A percentile compares a stretch with the other conserved stretches of the same genome.
phyloP scores from a whole-genome alignment of 2,113 vertebrate species.

The Myiopsitta monachus region DNA sequence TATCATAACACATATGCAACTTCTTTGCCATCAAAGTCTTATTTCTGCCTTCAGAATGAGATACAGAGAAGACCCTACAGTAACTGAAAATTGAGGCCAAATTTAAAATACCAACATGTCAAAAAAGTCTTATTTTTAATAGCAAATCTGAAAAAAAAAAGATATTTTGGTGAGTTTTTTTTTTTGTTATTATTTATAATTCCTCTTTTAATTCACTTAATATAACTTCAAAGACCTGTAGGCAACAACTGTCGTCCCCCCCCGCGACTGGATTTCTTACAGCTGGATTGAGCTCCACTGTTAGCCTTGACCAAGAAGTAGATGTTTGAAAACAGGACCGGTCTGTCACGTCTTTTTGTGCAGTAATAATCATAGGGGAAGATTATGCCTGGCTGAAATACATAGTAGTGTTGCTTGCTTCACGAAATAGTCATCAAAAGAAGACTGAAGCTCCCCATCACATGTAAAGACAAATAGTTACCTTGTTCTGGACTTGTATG shows the following conservation, averaged over 20 bases:
- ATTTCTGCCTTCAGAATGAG: background rate
- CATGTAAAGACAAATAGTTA: constrained; percentile 12
- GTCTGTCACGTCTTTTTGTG: background rate
- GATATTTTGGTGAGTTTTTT: background rate
- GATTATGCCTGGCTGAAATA: background rate
- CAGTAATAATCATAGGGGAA: background rate
- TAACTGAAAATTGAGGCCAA: background rate
- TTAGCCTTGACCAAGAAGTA: background rate
- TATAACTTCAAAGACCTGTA: background rate
- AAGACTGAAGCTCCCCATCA: constrained; percentile 20
- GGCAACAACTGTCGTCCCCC: background rate
- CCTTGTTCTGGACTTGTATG: background rate
- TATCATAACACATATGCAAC: background rate
- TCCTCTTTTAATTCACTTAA: background rate
- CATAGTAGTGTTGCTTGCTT: background rate
- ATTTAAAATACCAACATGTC: background rate
- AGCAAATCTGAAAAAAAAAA: background rate
- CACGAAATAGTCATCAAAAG: constrained; percentile 16
- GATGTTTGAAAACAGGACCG: background rate
- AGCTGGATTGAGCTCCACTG: background rate
- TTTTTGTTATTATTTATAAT: background rate
- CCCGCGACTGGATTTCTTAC: background rate
- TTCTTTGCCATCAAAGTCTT: background rate
- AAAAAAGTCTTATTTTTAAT: background rate
- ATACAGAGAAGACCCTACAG: background rate